Conservation (phyloP, 2,888 invertebrate genomes). For the Tortrix viridana region DNA sequence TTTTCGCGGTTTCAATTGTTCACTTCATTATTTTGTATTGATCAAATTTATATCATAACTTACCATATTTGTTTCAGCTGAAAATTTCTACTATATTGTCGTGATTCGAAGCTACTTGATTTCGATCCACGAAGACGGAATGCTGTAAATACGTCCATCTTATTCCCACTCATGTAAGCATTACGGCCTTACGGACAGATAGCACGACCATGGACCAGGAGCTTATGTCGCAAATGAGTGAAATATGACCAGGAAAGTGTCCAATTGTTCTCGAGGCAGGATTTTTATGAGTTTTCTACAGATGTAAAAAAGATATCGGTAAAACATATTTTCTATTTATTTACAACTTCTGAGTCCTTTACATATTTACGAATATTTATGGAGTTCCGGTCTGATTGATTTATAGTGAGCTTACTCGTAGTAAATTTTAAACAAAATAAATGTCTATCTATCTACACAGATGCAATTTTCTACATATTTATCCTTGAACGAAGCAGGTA, state of each 20-base stretch:
- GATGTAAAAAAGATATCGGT: not conserved
- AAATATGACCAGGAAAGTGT: constrained; percentile 17
- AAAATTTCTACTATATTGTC: constrained; percentile 75
- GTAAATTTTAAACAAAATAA: constrained; percentile 4
- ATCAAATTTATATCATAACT: constrained; percentile 9
- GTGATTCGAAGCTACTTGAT: constrained; percentile 76
- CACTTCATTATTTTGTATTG: no score
- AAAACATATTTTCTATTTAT: constrained; percentile 18
- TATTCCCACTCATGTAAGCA: constrained; percentile 1
- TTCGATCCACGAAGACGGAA: constrained; percentile 77
- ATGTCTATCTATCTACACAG: constrained; percentile 13
- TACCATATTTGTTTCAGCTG: constrained; percentile 60
- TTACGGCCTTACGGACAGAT: not conserved
- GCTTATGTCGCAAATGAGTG: constrained; percentile 16
- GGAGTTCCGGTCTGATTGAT: constrained; percentile 7
- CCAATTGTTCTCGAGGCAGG: not conserved
- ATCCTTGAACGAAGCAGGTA: constrained; percentile 5
- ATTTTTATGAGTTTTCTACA: constrained; percentile 16
- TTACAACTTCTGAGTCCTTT: constrained; percentile 11
- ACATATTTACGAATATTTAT: constrained; percentile 11
- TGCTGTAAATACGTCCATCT: constrained; percentile 58
- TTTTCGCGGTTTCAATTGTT: no score
- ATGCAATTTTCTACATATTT: constrained; percentile 20
- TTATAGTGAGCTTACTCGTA: constrained; percentile 22
- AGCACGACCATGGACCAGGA: constrained; percentile 27